These are phyloP conservation scores for Chanos chanos DNA, from an alignment of 2,797 vertebrate genomes.

Conservation along the genomic window DNA sequence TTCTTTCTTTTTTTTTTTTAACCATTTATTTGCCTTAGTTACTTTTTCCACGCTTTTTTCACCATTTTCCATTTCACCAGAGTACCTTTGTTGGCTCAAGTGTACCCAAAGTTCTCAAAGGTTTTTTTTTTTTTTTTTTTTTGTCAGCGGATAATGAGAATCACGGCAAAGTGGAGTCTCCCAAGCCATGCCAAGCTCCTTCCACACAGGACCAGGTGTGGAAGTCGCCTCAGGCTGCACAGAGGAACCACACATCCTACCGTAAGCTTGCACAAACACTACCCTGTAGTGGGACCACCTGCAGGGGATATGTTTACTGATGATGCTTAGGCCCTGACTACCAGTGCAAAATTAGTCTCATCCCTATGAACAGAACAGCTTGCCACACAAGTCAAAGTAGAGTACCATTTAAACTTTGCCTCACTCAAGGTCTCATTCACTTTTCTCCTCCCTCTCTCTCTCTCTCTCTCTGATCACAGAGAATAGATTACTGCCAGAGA, in stretches of 20 bases:
- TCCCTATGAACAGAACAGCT: no score
- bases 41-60: no score
- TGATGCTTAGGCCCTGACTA: no score
- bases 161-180: constrained; percentile 85
- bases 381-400: no score
- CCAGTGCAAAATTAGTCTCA: no score
- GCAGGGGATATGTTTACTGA: not conserved
- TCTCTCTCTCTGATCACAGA: constrained; percentile 60
- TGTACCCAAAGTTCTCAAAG: not conserved
- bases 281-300: not conserved
- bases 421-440: not conserved
- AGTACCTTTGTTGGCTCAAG: not conserved
- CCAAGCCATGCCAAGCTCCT: constrained; percentile 80
- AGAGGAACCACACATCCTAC: constrained; percentile 83
- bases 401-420: not conserved
- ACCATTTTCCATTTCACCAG: no score
- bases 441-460: not conserved
- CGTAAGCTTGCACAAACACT: constrained; percentile 27
- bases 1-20: no score
- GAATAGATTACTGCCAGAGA: constrained; percentile 87
- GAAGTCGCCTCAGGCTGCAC: constrained; percentile 71
- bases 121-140: constrained; percentile 39
- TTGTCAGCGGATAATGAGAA: constrained; percentile 93
- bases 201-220: constrained; percentile 78
- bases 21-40: no score